A percentile compares a stretch with the other conserved stretches of the same genome.
These are phyloP conservation scores for Helicolenus hilgendorfi DNA, from an alignment of 2,797 vertebrate genomes.

Conservation along the genomic window DNA sequence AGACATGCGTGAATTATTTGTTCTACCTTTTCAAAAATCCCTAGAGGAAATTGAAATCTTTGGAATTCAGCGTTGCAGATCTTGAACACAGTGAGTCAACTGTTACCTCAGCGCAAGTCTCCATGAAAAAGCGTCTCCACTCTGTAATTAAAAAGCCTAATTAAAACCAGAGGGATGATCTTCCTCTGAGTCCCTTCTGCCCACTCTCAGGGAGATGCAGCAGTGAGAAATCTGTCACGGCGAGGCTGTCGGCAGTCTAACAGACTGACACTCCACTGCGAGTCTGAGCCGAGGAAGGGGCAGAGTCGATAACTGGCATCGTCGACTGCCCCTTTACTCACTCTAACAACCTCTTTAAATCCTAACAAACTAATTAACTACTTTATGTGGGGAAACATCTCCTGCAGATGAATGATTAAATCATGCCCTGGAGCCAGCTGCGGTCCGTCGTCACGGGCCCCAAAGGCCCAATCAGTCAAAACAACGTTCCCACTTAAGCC, in stretches of 20 bases:
- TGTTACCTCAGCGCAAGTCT: slow-evolving; percentile 46
- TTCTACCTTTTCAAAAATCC: background rate
- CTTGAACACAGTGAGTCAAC: slow-evolving; percentile 9
- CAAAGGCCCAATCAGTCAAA: slow-evolving; percentile 18
- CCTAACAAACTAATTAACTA: slow-evolving; percentile 39
- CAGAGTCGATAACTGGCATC: slow-evolving; percentile 5
- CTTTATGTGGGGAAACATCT: slow-evolving; percentile 11
- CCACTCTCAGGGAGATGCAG: slow-evolving; percentile 37
- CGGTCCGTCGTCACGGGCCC: background rate
- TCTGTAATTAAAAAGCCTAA: slow-evolving; percentile 78
- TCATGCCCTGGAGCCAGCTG: background rate
- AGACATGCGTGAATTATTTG: background rate
- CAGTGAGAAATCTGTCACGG: slow-evolving; percentile 26
- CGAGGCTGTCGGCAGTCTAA: slow-evolving; percentile 24
- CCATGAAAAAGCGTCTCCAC: slow-evolving; percentile 46
- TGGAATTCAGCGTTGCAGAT: background rate
- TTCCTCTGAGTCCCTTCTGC: slow-evolving; percentile 46
- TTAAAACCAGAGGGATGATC: slow-evolving; percentile 74
- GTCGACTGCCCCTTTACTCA: background rate
- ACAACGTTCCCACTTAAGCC: background rate
- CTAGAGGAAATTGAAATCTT: background rate
- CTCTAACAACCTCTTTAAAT: slow-evolving; percentile 24
- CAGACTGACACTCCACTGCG: slow-evolving; percentile 17
- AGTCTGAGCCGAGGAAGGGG: slow-evolving; percentile 9
- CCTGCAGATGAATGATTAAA: background rate